Conservation (phyloP, 1,140 invertebrate genomes). For the Dinothrombium tinctorium region DNA sequence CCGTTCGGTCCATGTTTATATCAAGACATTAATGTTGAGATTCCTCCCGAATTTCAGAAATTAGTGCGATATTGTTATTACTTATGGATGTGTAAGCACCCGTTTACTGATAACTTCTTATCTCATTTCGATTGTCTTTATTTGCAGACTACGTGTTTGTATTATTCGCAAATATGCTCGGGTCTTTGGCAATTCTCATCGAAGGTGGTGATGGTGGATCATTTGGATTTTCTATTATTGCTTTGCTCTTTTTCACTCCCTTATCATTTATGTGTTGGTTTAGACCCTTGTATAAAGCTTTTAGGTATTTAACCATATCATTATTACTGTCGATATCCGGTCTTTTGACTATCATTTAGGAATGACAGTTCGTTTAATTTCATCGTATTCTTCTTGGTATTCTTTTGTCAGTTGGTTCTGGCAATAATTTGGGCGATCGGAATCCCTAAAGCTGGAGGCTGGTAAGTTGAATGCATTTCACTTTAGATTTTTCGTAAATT, state of each 20-base stretch:
- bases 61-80: constrained; percentile 83
- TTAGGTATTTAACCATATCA: constrained; percentile 32
- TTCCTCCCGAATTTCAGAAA: constrained; percentile 86
- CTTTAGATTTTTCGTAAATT: too few relatives aligned
- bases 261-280: constrained; percentile 97
- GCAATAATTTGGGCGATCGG: constrained; percentile 68
- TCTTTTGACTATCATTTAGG: constrained; percentile 30
- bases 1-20: constrained; percentile 90
- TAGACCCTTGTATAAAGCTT: constrained; percentile 58
- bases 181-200: constrained; percentile 45
- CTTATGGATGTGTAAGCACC: constrained; percentile 80
- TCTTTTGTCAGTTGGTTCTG: constrained; percentile 88
- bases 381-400: constrained; percentile 99
- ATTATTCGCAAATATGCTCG: constrained; percentile 60
- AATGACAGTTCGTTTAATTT: constrained; percentile 98
- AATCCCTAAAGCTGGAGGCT: constrained; percentile 44
- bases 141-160: constrained; percentile 64
- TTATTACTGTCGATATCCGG: constrained; percentile 13
- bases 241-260: constrained; percentile 73
- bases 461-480: constrained; percentile 31
- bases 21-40: constrained; percentile 98
- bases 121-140: constrained; percentile 13
- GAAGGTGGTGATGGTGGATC: constrained; percentile 35
- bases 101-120: constrained; percentile 1
- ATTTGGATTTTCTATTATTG: constrained; percentile 70